Evolutionary conservation across 2,888 invertebrate genomes (phyloP), one percentile per base, ranked within the genome.

Genomic region (Eupithecia exiguata): DNA sequence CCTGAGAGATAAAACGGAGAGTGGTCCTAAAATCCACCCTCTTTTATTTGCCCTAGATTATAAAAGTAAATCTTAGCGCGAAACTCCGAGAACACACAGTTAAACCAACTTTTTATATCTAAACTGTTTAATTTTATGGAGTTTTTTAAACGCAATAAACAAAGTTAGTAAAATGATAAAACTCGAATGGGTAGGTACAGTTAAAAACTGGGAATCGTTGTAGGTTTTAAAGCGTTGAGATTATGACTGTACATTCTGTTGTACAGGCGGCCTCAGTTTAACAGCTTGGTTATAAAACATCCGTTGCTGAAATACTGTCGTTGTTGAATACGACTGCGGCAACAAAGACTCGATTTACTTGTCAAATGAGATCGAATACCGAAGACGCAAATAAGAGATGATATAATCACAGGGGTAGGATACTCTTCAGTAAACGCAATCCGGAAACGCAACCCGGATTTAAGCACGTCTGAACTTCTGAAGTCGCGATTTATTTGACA

Each of bases 1-100:
- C 74, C 75, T 74, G 70, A 76, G 75, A 81, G 81, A 83, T 86
- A 83, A 80, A 82, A 80, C 80, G 78, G 77, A 73, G 78, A 78
- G 78, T 67, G 74, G 69, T 74, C 74, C 75, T 77, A 76, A 73
- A 81, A 79, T 71, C 65, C 73, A 70, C 74, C 79, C 78, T 77
- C 76, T 79, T 80, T 78, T 80, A 79, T 77, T 78, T 71, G 75
- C 68, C 71, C 72, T 61, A 75, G 75, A 69, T 77, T 78, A 75
- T 77, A 74, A 70, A 73, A 74, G 69, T 73, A 73, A 73, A 76
- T 73, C 73, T 73, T 73, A 66, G 49, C 53, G 43, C 69, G 65
- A 77, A 74, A 72, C 72, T 72, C 76, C 74, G 58, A 62, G 73
- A 78, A 70, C 72, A 73, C 49, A 73, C 73, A 69, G 69, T 74